These are phyloP conservation scores for Parnassius smintheus DNA, from an alignment of 2,888 invertebrate species.

Conservation along the genomic window DNA sequence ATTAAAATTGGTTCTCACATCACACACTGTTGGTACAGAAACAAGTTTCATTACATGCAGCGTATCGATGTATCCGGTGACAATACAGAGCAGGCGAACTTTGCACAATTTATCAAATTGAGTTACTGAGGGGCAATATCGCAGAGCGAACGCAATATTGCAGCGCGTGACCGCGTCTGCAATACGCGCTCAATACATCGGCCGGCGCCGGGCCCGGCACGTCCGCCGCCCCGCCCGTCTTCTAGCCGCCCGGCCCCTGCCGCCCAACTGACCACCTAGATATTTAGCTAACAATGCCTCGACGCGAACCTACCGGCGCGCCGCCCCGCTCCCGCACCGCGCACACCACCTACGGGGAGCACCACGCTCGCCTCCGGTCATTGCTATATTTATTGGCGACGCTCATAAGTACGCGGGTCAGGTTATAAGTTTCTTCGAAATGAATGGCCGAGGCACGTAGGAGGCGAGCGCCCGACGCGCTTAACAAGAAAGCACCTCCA, in stretches of 20 bases:
- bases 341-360: constrained; percentile 58
- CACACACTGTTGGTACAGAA: constrained; percentile 2
- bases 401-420: constrained; percentile 81
- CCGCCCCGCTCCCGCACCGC: constrained; percentile 53
- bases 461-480: constrained; percentile 65
- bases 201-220: constrained; percentile 74
- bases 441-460: constrained; percentile 79
- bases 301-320: constrained; percentile 54
- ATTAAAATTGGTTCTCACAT: constrained; percentile 4
- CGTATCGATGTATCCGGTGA: constrained; percentile 59
- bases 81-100: constrained; percentile 68
- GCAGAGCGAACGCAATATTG: constrained; percentile 79
- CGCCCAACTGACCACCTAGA: constrained; percentile 70
- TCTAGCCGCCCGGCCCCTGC: constrained; percentile 53
- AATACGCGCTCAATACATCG: constrained; percentile 82
- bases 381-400: constrained; percentile 81
- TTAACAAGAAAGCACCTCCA: constrained; percentile 78
- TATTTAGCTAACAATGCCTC: constrained; percentile 81
- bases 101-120: constrained; percentile 80
- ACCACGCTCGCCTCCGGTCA: constrained; percentile 69
- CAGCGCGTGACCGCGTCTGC: constrained; percentile 81
- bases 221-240: constrained; percentile 67
- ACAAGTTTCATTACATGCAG: constrained; percentile 39
- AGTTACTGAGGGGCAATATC: constrained; percentile 80
- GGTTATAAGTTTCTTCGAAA: constrained; percentile 80